A percentile compares a stretch with the other conserved stretches of the same genome.
phyloP scores from a whole-genome alignment of 2,797 vertebrate genomes.

The Morus bassanus region DNA sequence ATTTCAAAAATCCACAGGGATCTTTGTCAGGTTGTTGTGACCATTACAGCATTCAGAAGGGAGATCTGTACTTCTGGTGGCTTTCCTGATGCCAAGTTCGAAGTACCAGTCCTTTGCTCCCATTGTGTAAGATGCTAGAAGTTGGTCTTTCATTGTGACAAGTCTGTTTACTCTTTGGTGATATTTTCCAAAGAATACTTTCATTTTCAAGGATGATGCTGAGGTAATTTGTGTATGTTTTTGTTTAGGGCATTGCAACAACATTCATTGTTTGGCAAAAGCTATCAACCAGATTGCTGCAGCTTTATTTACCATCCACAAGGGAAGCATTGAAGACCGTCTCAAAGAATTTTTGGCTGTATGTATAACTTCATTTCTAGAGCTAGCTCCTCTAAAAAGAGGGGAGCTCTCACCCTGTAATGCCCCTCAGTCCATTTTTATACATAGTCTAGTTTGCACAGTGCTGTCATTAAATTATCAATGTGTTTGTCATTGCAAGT shows the following conservation, averaged over 20 bases:
- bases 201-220: background rate
- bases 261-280: constrained; percentile 98
- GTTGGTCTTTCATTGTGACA: background rate
- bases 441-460: background rate
- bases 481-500: background rate
- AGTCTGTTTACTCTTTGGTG: background rate
- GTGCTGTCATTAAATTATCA: background rate
- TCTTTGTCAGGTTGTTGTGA: background rate
- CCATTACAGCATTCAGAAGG: background rate
- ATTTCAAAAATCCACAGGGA: background rate
- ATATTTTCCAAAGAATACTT: background rate
- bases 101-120: background rate
- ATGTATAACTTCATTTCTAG: constrained; percentile 65
- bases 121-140: background rate
- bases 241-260: constrained; percentile 94
- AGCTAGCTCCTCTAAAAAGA: background rate
- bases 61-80: background rate
- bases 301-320: constrained; percentile 98
- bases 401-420: background rate
- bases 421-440: background rate
- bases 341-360: constrained; percentile 98
- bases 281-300: constrained; percentile 99
- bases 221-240: constrained; percentile 19
- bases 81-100: background rate
- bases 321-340: constrained; percentile 98